Percentiles rank a stretch among this genome's conserved stretches.
These are phyloP conservation scores for Istiophorus platypterus DNA, from an alignment of 2,113 vertebrate genomes.

Conservation along the genomic window DNA sequence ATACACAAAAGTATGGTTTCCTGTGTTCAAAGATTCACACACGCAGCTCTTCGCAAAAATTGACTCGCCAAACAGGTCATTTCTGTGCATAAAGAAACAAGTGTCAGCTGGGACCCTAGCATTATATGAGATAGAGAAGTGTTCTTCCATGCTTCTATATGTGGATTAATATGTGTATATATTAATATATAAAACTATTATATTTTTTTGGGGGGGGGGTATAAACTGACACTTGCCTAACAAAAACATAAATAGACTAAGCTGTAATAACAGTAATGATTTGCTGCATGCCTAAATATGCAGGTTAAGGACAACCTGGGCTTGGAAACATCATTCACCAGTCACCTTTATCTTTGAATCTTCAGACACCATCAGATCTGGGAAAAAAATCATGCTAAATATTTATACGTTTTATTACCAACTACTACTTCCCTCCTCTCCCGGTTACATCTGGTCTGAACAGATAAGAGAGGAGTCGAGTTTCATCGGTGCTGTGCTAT, in stretches of 20 bases:
- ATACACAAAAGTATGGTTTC: constrained; percentile 37
- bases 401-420: background rate
- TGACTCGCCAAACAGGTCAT: background rate
- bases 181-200: too few relatives aligned
- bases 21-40: constrained; percentile 16
- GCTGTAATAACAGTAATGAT: background rate
- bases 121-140: background rate
- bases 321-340: background rate
- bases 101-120: background rate
- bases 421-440: background rate
- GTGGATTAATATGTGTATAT: too few relatives aligned
- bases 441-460: background rate
- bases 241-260: background rate
- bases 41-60: background rate
- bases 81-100: background rate
- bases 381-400: background rate
- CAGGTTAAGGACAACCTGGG: background rate
- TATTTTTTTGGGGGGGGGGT: too few relatives aligned
- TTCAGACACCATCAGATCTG: background rate
- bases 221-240: too few relatives aligned
- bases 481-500: constrained; percentile 20
- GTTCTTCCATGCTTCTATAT: background rate
- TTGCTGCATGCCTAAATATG: background rate
- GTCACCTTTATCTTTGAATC: background rate
- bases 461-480: constrained; percentile 6